phyloP scores from a whole-genome alignment of 2,113 vertebrate genomes.

The Apistogramma diplotaenia region DNA sequence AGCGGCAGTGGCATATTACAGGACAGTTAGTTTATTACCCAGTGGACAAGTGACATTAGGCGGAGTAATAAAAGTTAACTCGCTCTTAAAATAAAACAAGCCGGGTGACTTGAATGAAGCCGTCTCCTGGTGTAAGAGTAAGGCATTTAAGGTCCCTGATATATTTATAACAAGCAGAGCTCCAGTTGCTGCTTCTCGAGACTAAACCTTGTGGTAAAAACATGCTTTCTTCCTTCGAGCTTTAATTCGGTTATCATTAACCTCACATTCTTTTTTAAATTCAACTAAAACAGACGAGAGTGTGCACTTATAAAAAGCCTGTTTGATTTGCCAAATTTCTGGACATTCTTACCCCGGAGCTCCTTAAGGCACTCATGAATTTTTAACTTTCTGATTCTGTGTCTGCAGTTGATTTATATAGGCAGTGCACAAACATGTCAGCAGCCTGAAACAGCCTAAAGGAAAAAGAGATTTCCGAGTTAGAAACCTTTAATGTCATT shows the following conservation, averaged over 20 bases:
- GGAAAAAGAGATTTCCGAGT: constrained; percentile 23
- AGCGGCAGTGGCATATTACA: neutral
- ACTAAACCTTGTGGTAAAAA: neutral
- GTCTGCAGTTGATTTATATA: neutral
- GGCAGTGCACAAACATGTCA: constrained; percentile 1
- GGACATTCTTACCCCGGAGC: neutral
- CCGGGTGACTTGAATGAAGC: neutral
- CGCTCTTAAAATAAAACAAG: constrained; percentile 16
- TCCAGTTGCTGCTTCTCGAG: neutral
- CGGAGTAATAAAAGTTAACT: constrained; percentile 1
- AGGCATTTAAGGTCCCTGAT: neutral
- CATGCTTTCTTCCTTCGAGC: neutral
- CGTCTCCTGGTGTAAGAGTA: neutral
- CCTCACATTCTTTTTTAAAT: neutral
- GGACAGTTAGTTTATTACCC: neutral
- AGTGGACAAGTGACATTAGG: neutral
- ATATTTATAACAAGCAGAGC: neutral
- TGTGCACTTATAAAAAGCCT: neutral
- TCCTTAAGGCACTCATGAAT: constrained; percentile 4
- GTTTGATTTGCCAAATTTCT: neutral
- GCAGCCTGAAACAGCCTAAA: neutral
- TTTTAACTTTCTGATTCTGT: constrained; percentile 11
- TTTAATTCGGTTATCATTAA: neutral
- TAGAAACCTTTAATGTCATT: constrained; percentile 19
- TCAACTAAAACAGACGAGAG: neutral